Evolutionary conservation across 1,140 invertebrate genomes (phyloP).

Genomic region (Cotesia glomerata): DNA sequence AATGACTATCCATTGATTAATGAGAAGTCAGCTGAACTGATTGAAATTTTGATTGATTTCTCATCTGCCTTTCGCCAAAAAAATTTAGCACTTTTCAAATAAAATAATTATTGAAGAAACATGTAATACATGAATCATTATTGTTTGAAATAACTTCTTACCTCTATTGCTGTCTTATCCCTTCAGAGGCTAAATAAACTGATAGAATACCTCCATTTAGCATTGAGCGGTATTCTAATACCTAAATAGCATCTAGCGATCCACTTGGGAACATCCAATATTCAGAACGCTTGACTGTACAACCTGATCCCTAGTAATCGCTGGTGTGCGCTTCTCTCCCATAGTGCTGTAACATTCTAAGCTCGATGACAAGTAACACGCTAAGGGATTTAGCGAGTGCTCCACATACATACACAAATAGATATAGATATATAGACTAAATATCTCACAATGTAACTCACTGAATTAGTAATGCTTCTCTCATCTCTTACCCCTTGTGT

Average conservation of each 20-base stretch:
- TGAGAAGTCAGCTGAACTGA: no score
- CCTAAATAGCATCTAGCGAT: slow-evolving; percentile 6
- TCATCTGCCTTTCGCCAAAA: no score
- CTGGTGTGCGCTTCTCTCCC: background rate
- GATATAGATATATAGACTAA: slow-evolving; percentile 1
- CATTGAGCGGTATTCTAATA: slow-evolving; percentile 9
- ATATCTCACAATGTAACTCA: slow-evolving; percentile 7
- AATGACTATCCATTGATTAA: no score
- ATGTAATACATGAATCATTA: background rate
- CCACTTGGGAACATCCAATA: slow-evolving; percentile 21
- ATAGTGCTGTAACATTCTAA: background rate
- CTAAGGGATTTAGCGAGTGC: slow-evolving; percentile 5
- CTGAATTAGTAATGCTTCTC: slow-evolving; percentile 4
- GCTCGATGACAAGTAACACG: slow-evolving; percentile 22
- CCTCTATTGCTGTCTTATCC: background rate
- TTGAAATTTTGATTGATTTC: no score
- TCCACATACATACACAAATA: no score
- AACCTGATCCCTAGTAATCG: slow-evolving; percentile 4
- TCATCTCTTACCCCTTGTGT: background rate
- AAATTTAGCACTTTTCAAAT: no score
- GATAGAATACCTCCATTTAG: slow-evolving; percentile 1
- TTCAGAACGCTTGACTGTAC: slow-evolving; percentile 20
- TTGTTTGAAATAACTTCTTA: background rate
- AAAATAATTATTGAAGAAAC: background rate
- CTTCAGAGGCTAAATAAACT: background rate